Evolutionary conservation across 2,888 invertebrate genomes (phyloP), one percentile per base, ranked within the genome.

Genomic region (Caenorhabditis sp.): DNA sequence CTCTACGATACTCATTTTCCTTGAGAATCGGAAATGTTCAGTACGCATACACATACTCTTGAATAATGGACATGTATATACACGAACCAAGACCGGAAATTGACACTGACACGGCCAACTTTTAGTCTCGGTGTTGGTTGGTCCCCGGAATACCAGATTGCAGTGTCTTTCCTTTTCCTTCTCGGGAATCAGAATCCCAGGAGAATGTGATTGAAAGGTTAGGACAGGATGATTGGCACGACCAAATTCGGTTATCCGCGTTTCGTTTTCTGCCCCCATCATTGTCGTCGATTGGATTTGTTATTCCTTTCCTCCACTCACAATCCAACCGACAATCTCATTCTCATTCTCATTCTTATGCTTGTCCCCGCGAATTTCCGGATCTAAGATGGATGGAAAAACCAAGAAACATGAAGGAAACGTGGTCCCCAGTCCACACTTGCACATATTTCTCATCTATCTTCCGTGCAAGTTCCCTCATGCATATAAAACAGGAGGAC

Each of bases 1-100:
- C 24, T 13, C 24, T n/a, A n/a, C n/a, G n/a, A n/a, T n/a, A n/a
- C n/a, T n/a, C n/a, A n/a, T n/a, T 51, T 24, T 51, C 26, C 11
- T 11, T 2, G 53, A 1, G 15, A 60, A 51, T n/a, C 35, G 37
- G 5, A 13, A 71, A 62, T 28, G 24, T 26, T 40, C 50, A 22
- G 26, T 71, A 55, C 55, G 61, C 50, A 26, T 61, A 50, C 55
- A 70, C 50, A 26, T 61, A 50, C 71, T 65, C 18, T 15, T 65
- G 60, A 74, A 74, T 74, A 65, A 67, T 65, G 65, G 58, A 74
- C 60, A 65, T 37, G 24, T 53, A 24, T 50, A 47, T 40, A 60
- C 28, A 60, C 15, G 9, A 13, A 60, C 24, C 50, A 20, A 50
- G 20, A 24, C 22, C 24, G 26, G 51, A 56, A 56, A 60, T 60